Base-by-base conservation (phyloP, 2,888 invertebrate species). In the Chrysina gloriosa region DNA sequence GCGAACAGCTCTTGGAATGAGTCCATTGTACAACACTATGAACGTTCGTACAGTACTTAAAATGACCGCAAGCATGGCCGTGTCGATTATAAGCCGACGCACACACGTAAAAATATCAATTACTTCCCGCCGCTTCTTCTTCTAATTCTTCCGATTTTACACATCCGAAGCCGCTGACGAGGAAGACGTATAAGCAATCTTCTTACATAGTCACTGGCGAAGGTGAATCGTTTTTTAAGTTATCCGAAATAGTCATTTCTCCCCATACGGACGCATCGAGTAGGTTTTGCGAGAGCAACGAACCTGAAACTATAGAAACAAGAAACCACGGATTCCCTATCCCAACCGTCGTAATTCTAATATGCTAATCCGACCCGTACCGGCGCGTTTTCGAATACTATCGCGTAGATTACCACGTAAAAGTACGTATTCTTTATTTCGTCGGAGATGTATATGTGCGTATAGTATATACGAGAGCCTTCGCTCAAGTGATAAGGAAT, bases 1-100 rank as follows among this genome's bases (percentile, higher is more conserved):
- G 77, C 81, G 77, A 84, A 83, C 74, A 84, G 78, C 73, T 84
- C 84, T 75, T 83, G 82, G 77, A 84, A 83, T 73, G 82, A 80
- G 82, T 85, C 84, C 85, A 85, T 85, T 76, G 77, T 82, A 74
- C 74, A 74, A 71, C 75, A 73, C 73, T 74, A 75, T 74, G 66
- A 71, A 74, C 73, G 75, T 72, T 72, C 72, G 74, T 70, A 67
- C 71, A 72, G 67, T 65, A 65, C 65, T 48, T 69, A 68, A 68
- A 58, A 71, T 71, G 72, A 71, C 74, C 61, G 73, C 75, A 74
- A 72, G 73, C 75, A 75, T 75, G 74, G 75, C 75, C 73, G 71
- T 69, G 71, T 72, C 74, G 72, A 71, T 71, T 63, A 69, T 64
- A 69, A 73, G 71, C 73, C 71, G 69, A 70, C 65, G 50, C 68